Base-by-base conservation (phyloP, 2,113 vertebrate species). In the Baryphthengus martii region DNA sequence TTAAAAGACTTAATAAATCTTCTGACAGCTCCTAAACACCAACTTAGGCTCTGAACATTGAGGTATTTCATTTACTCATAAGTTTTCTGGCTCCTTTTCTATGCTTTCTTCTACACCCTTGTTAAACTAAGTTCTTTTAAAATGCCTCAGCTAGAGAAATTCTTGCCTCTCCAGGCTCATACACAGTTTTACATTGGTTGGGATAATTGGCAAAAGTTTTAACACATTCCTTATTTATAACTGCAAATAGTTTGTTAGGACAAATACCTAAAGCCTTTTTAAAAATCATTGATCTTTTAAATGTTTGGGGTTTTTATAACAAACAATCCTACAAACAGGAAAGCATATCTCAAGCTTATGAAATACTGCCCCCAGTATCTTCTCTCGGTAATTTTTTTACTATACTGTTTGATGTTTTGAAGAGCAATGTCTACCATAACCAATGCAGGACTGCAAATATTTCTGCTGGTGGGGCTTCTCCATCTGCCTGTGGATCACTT, bases 1-100 rank as follows among this genome's bases (percentile, higher is more conserved):
- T 95, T 94, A 90, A 95, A 97, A 96, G 95, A 94, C 95, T 97
- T 95, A 96, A 97, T 96, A 97, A 97, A 97, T 94, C 96, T 95
- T 92, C 88, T 92, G 83, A 70, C 92, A 97, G 92, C 92, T 95
- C 93, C 95, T 97, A 93, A 96, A 95, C 88, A 95, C 82, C 82
- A 92, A 47, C 55, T 87, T 71, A 72, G 82, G 47, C 93, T 95
- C 89, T 90, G 94, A 97, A 94, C 73, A 77, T 82, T 92, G 66
- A 95, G 75, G 93, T 88, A 94, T 97, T 95, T 97, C 82, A 96
- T 97, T 90, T 97, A 97, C 89, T 95, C 70, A 26, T 91, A 93
- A 85, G 72, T 90, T 95, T 91, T 89, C 94, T 97, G 96, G 95
- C 94, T 95, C 94, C 73, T 94, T 94, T 91, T 93, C 73, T 62